Evolutionary conservation across 1,140 invertebrate species (phyloP).

Genomic region (Brevipalpus yothersi): DNA sequence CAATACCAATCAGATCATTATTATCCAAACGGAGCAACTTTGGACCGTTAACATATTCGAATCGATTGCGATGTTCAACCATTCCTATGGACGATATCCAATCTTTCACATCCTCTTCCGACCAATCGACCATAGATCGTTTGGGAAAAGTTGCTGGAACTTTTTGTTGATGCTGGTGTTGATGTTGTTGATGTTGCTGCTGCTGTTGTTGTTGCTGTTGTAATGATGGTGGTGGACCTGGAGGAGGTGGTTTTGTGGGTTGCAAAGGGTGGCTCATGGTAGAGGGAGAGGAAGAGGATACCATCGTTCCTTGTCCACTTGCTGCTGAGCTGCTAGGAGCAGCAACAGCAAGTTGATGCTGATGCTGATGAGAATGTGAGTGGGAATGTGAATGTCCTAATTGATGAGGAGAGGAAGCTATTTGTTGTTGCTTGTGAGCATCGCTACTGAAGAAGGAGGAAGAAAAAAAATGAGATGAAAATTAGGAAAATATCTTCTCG

Average conservation of each 20-base stretch:
- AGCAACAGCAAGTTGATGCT: conserved; percentile 4
- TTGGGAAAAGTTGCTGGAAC: neutral
- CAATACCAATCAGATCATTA: conserved; percentile 24
- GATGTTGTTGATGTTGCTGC: neutral
- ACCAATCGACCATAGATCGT: conserved; percentile 22
- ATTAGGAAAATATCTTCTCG: too few relatives aligned
- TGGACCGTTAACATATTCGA: conserved; percentile 24
- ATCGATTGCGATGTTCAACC: conserved; percentile 25
- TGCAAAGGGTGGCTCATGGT: conserved; percentile 3
- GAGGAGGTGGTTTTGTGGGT: conserved; percentile 3
- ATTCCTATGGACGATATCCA: conserved; percentile 27
- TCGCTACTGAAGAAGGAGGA: too few relatives aligned
- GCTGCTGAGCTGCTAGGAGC: too few relatives aligned
- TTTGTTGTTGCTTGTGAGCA: conserved; percentile 8
- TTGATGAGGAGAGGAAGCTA: conserved; percentile 20
- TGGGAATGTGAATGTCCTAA: neutral
- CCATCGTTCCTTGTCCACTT: conserved; percentile 7
- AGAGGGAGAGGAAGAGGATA: neutral
- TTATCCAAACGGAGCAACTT: conserved; percentile 26
- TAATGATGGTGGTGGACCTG: conserved; percentile 2
- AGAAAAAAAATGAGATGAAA: too few relatives aligned
- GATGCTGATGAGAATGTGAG: conserved; percentile 9
- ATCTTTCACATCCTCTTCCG: conserved; percentile 23
- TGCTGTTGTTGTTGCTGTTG: neutral
- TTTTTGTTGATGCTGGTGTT: conserved; percentile 1